Evolutionary conservation across 2,888 invertebrate genomes (phyloP).

Genomic region (Tipula vernalis): DNA sequence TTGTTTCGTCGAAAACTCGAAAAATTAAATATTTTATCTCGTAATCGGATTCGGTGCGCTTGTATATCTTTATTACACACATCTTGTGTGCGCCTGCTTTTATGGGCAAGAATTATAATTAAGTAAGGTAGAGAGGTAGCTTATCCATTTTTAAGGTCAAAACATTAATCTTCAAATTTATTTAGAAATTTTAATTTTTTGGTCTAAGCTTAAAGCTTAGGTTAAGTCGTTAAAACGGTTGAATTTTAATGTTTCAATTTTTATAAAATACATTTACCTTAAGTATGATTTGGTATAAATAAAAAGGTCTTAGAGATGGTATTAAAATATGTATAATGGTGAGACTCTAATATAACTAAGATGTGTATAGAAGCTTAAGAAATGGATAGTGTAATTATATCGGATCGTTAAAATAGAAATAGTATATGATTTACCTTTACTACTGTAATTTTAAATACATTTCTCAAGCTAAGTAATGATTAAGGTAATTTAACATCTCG

Average conservation of each 20-base stretch:
- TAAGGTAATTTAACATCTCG: no score
- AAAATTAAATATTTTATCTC: background rate
- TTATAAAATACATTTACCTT: background rate
- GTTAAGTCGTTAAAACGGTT: slow-evolving; percentile 4
- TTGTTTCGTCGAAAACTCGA: background rate
- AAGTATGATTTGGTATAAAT: background rate
- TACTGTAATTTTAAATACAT: background rate
- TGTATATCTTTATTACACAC: background rate
- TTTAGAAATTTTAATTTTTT: background rate
- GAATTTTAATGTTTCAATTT: background rate
- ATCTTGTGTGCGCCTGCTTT: background rate
- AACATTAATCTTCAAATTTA: background rate
- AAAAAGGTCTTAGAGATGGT: background rate
- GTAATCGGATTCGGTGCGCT: background rate
- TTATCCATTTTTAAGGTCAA: background rate
- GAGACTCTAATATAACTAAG: background rate
- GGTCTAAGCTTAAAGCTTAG: background rate
- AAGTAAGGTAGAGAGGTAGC: background rate
- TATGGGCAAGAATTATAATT: background rate
- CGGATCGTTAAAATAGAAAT: background rate
- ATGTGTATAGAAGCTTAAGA: background rate
- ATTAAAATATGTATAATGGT: background rate
- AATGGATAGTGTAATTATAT: background rate
- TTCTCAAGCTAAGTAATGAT: no score
- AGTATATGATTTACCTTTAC: background rate